Evolutionary conservation across 2,888 invertebrate genomes (phyloP), one percentile per base, ranked within the genome.

Genomic region (Listrodromus nycthemerus): DNA sequence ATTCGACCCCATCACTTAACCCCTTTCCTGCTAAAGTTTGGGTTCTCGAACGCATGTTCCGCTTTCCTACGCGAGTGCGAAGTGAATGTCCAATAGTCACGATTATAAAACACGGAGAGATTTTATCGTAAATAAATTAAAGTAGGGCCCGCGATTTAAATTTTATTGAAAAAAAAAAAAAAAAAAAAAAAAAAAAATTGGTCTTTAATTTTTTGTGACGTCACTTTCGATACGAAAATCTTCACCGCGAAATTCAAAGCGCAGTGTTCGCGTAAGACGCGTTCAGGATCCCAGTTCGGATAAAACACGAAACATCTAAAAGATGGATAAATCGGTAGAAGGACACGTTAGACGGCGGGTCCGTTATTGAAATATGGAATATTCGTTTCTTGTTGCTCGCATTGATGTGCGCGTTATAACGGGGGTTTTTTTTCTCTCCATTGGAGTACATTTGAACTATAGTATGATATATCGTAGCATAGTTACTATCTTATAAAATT

Each of bases 321-420:
- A 76, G 66, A 83, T 83, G 71, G 66, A 75, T 65, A 79, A 75
- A 83, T 70, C 55, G 41, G 52, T 75, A 52, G 48, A 79, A 13
- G 70, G 73, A 82, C 79, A 75, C 79, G 79, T 82, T 45, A 65
- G 69, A 70, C 65, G 41, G 52, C 52, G 21, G 70, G 50, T 63
- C 37, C 16, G 74, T 55, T 55, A 55, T 55, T 55, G 33, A 48
- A n/a, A 74, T 48, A 66, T 69, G 75, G 67, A 74, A 27, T 73
- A 45, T 37, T 33, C 61, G 24, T 48, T 61, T 58, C 10, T 70
- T 63, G 19, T 63, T 70, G 21, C 41, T 61, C 37, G 48, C 19
- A 24, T 55, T 52, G 37, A 61, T 55, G 71, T 63, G n/a, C 50
- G 48, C 77, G 33, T 67, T 24, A 21, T 66, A 71, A 61, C 37